Percentiles rank a stretch among this genome's conserved stretches.
Conservation (phyloP, 2,113 vertebrate species). For the Oxyruncus cristatus region DNA sequence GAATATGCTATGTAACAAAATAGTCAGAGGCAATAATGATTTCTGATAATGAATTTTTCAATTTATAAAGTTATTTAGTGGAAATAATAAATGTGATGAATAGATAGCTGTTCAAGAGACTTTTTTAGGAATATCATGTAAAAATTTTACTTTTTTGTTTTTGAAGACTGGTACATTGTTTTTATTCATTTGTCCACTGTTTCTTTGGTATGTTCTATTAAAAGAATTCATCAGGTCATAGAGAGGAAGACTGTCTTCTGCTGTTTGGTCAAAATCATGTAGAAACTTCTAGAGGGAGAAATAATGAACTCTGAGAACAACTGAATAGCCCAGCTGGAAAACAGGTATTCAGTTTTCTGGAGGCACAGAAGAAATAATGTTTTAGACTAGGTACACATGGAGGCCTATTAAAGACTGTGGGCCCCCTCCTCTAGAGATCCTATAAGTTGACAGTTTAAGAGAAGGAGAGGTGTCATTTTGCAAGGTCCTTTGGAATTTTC, state of each 20-base stretch:
- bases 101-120: not conserved
- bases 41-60: not conserved
- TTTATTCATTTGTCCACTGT: not conserved
- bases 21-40: not conserved
- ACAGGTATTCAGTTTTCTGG: not conserved
- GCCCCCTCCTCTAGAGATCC: not conserved
- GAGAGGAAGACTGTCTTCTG: not conserved
- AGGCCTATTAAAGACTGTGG: not conserved
- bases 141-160: not conserved
- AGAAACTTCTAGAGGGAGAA: not conserved
- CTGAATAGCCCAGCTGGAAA: not conserved
- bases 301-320: not conserved
- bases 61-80: not conserved
- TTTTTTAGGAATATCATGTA: not conserved
- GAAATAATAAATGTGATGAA: not conserved
- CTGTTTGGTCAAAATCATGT: not conserved
- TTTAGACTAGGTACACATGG: not conserved
- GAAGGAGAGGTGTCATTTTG: not conserved
- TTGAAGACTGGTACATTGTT: not conserved
- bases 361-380: accelerated
- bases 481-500: not conserved
- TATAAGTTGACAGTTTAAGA: not conserved
- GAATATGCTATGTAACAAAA: not conserved
- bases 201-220: not conserved
- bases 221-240: not conserved